phyloP scores from a whole-genome alignment of 2,888 invertebrate genomes.

The Drosophila subsilvestris region DNA sequence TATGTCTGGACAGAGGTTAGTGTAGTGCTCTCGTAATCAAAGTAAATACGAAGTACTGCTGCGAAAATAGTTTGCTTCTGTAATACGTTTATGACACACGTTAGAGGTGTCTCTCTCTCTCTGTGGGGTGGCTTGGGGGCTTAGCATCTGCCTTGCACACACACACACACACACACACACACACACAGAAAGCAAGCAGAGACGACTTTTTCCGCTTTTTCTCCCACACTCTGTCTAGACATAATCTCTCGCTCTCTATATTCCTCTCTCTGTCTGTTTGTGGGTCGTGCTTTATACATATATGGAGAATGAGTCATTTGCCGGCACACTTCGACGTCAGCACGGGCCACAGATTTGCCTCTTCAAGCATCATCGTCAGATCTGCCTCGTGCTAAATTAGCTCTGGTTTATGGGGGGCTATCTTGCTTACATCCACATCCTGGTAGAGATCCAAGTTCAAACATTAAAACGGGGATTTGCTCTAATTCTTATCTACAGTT shows the following conservation, averaged over 20 bases:
- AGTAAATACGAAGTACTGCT: neutral
- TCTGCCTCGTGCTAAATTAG: neutral
- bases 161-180: neutral
- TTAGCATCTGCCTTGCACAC: conserved; percentile 6
- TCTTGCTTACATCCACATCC: conserved; percentile 39
- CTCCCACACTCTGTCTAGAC: neutral
- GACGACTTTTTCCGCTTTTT: neutral
- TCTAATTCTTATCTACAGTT: neutral
- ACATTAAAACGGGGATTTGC: conserved; percentile 15
- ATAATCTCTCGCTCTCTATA: neutral
- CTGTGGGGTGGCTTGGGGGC: conserved; percentile 4
- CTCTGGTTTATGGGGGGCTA: neutral
- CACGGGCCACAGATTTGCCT: conserved; percentile 18
- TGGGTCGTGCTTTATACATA: conserved; percentile 32
- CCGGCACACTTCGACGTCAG: conserved; percentile 49
- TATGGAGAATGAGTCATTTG: conserved; percentile 54
- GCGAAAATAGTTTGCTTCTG: conserved; percentile 8
- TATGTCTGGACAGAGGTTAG: neutral
- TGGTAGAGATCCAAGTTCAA: conserved; percentile 34
- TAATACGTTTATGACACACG: conserved; percentile 23
- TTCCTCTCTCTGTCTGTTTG: conserved; percentile 9
- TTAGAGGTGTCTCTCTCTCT: conserved; percentile 6
- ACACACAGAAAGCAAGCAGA: neutral
- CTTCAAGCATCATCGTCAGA: neutral
- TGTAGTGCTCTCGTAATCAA: conserved; percentile 8